These are phyloP conservation scores for Hyla sarda DNA, from an alignment of 2,113 vertebrate genomes.

Conservation along the genomic window DNA sequence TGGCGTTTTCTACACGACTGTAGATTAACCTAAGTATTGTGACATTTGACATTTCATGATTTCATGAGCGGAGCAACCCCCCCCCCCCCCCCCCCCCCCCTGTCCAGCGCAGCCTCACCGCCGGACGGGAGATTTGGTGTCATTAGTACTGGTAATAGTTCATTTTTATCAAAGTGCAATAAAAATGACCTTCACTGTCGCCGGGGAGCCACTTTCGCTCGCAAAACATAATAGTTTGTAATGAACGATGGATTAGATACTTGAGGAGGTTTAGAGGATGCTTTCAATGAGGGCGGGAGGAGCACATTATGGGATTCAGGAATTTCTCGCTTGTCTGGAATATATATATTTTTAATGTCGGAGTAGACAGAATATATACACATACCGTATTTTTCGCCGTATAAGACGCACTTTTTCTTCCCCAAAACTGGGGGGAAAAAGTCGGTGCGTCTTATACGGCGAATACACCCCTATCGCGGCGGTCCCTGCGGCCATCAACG, in stretches of 20 bases:
- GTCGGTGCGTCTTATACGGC: too few relatives aligned
- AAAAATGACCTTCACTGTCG: constrained; percentile 9
- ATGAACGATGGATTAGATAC: neutral
- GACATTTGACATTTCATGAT: too few relatives aligned
- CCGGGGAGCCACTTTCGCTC: neutral
- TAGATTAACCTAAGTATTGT: constrained; percentile 22
- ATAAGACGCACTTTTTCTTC: too few relatives aligned
- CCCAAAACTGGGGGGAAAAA: too few relatives aligned
- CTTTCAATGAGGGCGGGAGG: neutral
- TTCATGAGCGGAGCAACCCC: neutral
- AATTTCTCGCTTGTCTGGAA: neutral
- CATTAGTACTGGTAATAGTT: constrained; percentile 34
- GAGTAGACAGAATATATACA: neutral
- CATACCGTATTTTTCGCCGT: too few relatives aligned
- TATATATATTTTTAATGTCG: neutral
- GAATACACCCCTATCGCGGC: too few relatives aligned
- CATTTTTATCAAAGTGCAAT: constrained; percentile 17
- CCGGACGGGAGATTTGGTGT: neutral
- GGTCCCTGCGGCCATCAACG: too few relatives aligned
- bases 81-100: neutral
- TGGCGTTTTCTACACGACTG: neutral
- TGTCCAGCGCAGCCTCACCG: neutral
- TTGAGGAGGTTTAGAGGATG: neutral
- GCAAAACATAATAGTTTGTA: neutral
- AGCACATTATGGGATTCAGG: neutral